phyloP scores from a whole-genome alignment of 1,140 invertebrate species.

The Ceratosolen solmsi region DNA sequence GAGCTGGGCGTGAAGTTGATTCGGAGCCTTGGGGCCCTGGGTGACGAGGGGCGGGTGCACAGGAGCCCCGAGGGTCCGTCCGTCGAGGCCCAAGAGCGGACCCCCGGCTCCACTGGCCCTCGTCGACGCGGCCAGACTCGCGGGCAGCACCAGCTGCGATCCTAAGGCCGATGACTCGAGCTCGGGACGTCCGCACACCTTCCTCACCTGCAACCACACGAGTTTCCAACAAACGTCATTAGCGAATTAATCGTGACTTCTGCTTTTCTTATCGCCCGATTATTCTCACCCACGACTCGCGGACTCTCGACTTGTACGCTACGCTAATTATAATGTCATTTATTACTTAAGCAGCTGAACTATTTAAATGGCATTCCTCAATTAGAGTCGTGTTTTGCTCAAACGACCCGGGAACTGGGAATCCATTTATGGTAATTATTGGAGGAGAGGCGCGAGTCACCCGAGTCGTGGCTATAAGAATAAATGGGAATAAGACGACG shows the following conservation, averaged over 20 bases:
- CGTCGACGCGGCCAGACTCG: constrained; percentile 25
- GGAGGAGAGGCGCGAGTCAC: too few species aligned
- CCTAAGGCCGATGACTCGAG: constrained; percentile 51
- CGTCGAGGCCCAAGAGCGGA: constrained; percentile 32
- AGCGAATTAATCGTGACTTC: too few species aligned
- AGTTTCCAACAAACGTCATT: too few species aligned
- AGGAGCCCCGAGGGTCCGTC: neutral
- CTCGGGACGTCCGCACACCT: constrained; percentile 65
- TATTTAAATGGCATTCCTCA: too few species aligned
- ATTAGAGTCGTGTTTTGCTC: too few species aligned
- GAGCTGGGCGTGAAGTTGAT: constrained; percentile 72
- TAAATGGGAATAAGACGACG: too few species aligned
- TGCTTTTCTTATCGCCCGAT: neutral
- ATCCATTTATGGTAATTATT: too few species aligned
- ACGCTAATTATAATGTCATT: too few species aligned
- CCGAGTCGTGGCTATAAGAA: too few species aligned
- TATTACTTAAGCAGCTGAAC: too few species aligned
- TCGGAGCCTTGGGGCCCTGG: constrained; percentile 42
- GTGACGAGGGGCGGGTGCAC: constrained; percentile 24
- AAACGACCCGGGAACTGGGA: too few species aligned
- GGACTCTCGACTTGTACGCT: too few species aligned
- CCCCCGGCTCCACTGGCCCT: constrained; percentile 13
- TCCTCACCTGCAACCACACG: constrained; percentile 59
- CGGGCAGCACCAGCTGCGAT: constrained; percentile 14
- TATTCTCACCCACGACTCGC: neutral